Conservation (phyloP, 2,113 vertebrate genomes). For the Colossoma macropomum region DNA sequence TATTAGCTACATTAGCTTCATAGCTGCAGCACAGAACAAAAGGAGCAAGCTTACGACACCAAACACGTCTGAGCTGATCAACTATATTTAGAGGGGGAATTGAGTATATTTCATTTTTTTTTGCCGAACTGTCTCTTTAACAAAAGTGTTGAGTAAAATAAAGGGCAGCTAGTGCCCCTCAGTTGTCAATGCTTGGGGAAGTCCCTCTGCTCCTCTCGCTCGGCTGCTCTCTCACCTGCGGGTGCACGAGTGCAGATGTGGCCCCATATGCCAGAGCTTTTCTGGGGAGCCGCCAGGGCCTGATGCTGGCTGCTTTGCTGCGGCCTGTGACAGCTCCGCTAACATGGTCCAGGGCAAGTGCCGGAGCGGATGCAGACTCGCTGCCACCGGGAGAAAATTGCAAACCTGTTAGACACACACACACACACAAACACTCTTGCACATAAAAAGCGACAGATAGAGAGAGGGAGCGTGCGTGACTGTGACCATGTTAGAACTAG, state of each 20-base stretch:
- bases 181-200: slow-evolving; percentile 12
- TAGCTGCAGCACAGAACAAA: too few relatives aligned
- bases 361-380: neutral
- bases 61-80: neutral
- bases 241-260: slow-evolving; percentile 7
- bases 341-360: neutral
- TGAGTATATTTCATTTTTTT: neutral
- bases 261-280: neutral
- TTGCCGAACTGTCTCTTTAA: neutral
- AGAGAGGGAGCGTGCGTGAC: neutral
- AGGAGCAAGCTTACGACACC: too few relatives aligned
- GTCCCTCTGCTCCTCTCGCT: slow-evolving; percentile 18
- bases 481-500: neutral
- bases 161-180: neutral
- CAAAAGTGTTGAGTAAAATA: neutral
- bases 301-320: slow-evolving; percentile 16
- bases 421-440: neutral
- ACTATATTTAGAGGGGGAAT: neutral
- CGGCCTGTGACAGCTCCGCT: slow-evolving; percentile 19
- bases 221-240: neutral
- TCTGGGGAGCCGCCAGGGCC: neutral
- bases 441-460: neutral
- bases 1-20: too few relatives aligned
- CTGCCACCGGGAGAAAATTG: slow-evolving; percentile 16
- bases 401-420: neutral